Percentiles rank a stretch among this genome's conserved stretches.
Conservation (phyloP, 2,888 invertebrate genomes). For the Heliconius sara region DNA sequence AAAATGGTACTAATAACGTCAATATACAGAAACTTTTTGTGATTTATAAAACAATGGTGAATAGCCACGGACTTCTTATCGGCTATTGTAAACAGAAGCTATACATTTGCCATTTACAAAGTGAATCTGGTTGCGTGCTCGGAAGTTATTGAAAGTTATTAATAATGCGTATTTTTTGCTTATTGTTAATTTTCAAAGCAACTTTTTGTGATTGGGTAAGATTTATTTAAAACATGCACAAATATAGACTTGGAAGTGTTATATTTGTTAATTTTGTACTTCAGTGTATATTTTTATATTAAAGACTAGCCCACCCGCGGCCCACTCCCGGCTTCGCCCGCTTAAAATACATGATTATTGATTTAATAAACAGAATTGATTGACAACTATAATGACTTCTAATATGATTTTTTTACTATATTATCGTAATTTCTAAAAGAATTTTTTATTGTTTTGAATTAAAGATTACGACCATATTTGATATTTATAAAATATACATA, state of each 20-base stretch:
- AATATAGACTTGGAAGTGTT: not conserved
- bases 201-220: constrained; percentile 58
- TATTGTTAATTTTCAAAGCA: constrained; percentile 51
- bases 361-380: too few species aligned
- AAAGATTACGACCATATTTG: too few species aligned
- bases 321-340: too few species aligned
- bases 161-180: constrained; percentile 47
- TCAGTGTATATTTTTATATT: too few species aligned
- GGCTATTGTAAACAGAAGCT: constrained; percentile 18
- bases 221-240: constrained; percentile 8
- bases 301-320: too few species aligned
- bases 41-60: constrained; percentile 14
- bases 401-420: too few species aligned
- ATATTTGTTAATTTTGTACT: not conserved
- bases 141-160: constrained; percentile 4
- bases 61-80: constrained; percentile 14
- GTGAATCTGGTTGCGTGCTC: not conserved
- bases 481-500: too few species aligned
- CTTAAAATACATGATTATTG: too few species aligned
- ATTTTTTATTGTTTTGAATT: too few species aligned
- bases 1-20: not conserved
- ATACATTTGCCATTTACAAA: constrained; percentile 6
- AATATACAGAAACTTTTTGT: not conserved
- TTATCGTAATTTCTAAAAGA: too few species aligned
- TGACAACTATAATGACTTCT: too few species aligned